Base-by-base conservation (phyloP, 2,888 invertebrate genomes). In the Scaptodrosophila latifasciaeformis region DNA sequence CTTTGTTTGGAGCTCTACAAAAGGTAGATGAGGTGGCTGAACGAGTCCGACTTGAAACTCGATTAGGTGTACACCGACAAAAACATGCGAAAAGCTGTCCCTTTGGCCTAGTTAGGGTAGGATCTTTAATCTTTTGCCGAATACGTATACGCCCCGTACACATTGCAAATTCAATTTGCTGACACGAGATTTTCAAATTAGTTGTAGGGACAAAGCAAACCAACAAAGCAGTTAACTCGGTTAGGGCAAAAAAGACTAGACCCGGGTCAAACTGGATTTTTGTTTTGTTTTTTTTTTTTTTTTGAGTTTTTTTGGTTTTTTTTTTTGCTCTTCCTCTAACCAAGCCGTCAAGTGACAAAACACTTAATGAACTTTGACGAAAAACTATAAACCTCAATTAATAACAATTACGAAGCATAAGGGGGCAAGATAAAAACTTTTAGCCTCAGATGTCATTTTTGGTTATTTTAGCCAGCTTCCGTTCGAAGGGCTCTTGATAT, bases 381-480 rank as follows among this genome's bases (percentile, higher is more conserved):
- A 75, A 63, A 78, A 78, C 72, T 75, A 71, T 81, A 71, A 81
- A 78, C 71, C 75, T 49, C 70, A 77, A 80, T 71, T 80, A 81
- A 78, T 75, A 75, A 80, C 79, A 78, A 75, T 75, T 80, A 75
- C 66, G 67, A 27, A 3, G 24, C n/a, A n/a, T n/a, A n/a, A n/a
- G n/a, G n/a, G n/a, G n/a, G n/a, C n/a, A n/a, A n/a, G n/a, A n/a
- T n/a, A n/a, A n/a, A n/a, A n/a, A n/a, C n/a, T n/a, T n/a, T n/a
- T n/a, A n/a, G n/a, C n/a, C n/a, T n/a, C n/a, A n/a, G n/a, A n/a
- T n/a, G n/a, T n/a, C n/a, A n/a, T n/a, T n/a, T n/a, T n/a, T n/a
- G n/a, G n/a, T n/a, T n/a, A n/a, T n/a, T n/a, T n/a, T n/a, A n/a
- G n/a, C n/a, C n/a, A n/a, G n/a, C n/a, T n/a, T n/a, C n/a, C n/a